These are phyloP conservation scores for Drosophila nigrodunni DNA, from an alignment of 1,140 invertebrate genomes.

Conservation along the genomic window DNA sequence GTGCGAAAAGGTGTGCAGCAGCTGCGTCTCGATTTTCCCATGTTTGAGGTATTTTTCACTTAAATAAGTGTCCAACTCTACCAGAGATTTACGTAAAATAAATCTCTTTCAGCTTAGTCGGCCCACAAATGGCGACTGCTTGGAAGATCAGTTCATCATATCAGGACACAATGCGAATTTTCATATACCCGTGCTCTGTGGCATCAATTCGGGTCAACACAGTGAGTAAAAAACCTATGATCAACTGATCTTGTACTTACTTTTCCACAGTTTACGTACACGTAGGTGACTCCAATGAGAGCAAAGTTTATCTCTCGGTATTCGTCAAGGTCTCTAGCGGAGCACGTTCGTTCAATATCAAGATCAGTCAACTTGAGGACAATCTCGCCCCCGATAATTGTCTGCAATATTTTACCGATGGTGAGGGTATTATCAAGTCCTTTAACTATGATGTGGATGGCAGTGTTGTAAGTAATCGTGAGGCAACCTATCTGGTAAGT, in stretches of 20 bases:
- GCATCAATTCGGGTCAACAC: slow-evolving; percentile 91
- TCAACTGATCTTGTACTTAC: background rate
- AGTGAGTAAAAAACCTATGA: slow-evolving; percentile 85
- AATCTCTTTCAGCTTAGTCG: slow-evolving; percentile 86
- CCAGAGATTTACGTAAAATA: background rate
- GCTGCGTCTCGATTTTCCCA: slow-evolving; percentile 89
- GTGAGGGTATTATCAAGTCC: slow-evolving; percentile 87
- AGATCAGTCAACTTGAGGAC: slow-evolving; percentile 86
- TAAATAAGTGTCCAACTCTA: background rate
- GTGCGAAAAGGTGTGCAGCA: slow-evolving; percentile 88
- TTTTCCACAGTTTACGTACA: slow-evolving; percentile 89
- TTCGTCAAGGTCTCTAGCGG: slow-evolving; percentile 86
- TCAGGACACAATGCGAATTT: slow-evolving; percentile 89
- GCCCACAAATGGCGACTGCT: slow-evolving; percentile 88
- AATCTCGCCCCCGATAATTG: slow-evolving; percentile 87
- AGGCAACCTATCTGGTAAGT: slow-evolving; percentile 87
- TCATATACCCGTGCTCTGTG: slow-evolving; percentile 89
- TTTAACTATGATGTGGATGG: slow-evolving; percentile 89
- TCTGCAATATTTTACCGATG: slow-evolving; percentile 88
- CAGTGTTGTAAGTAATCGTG: slow-evolving; percentile 85
- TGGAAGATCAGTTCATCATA: slow-evolving; percentile 89
- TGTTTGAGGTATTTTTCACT: slow-evolving; percentile 87
- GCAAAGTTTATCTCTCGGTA: slow-evolving; percentile 88
- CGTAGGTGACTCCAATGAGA: slow-evolving; percentile 86
- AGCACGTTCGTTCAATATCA: slow-evolving; percentile 88